Percentiles rank a stretch among this genome's conserved stretches.
These are phyloP conservation scores for Trissolcus basalis DNA, from an alignment of 1,140 invertebrate genomes.

Conservation along the genomic window DNA sequence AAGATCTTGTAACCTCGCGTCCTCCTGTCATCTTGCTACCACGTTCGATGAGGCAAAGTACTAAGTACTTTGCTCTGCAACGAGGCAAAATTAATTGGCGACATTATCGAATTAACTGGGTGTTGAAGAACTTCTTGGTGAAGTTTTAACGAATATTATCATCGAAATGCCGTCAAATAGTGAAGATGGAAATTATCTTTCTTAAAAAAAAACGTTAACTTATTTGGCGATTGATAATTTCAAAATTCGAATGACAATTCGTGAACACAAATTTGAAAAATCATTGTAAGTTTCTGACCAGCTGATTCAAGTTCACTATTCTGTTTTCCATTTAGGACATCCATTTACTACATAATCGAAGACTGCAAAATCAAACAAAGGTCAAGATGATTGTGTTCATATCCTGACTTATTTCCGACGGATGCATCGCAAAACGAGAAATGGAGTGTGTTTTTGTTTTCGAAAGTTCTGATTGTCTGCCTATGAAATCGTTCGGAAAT, in stretches of 20 bases:
- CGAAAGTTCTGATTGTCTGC: too few relatives aligned
- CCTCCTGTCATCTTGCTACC: conserved; percentile 7
- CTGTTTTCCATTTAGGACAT: neutral
- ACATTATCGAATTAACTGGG: conserved; percentile 38
- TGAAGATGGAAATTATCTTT: conserved; percentile 1
- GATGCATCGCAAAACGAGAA: conserved; percentile 15
- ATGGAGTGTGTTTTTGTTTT: too few relatives aligned
- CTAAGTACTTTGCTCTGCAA: conserved; percentile 27
- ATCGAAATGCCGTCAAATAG: conserved; percentile 3
- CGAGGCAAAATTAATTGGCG: conserved; percentile 38
- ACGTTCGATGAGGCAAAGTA: conserved; percentile 21
- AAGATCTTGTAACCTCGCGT: conserved; percentile 25
- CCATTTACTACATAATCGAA: conserved; percentile 20
- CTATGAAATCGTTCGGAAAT: too few relatives aligned
- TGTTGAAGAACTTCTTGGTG: conserved; percentile 23
- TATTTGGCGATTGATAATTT: too few relatives aligned
- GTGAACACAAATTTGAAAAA: too few relatives aligned
- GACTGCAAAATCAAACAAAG: conserved; percentile 34
- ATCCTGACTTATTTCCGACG: conserved; percentile 43
- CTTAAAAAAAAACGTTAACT: too few relatives aligned
- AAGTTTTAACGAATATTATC: conserved; percentile 24
- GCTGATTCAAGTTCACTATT: too few relatives aligned
- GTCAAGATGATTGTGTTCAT: conserved; percentile 38
- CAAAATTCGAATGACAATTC: too few relatives aligned
- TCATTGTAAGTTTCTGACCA: too few relatives aligned